Conservation (phyloP, 2,888 invertebrate species). For the Imbricaverruca yamaguchii region DNA sequence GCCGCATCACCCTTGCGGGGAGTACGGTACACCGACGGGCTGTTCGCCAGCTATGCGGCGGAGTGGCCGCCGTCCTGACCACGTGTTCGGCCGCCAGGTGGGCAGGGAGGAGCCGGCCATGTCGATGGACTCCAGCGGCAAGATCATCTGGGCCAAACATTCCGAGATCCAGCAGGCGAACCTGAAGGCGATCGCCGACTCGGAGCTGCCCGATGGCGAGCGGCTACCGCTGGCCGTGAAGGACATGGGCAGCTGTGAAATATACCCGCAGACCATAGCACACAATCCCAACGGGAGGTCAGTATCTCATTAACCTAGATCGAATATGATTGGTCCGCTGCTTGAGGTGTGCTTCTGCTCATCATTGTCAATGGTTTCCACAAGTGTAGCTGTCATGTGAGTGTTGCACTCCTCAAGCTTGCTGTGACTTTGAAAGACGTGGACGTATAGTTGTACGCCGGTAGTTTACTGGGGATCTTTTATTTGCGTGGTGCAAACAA, state of each 20-base stretch:
- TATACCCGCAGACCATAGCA: constrained; percentile 95
- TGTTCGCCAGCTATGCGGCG: too few relatives aligned
- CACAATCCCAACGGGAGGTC: constrained; percentile 95
- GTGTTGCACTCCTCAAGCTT: too few relatives aligned
- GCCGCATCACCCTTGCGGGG: too few relatives aligned
- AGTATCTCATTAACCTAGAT: not conserved
- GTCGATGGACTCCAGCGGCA: constrained; percentile 97
- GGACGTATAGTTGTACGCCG: too few relatives aligned
- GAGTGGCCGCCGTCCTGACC: not conserved
- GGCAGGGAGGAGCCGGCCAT: constrained; percentile 98
- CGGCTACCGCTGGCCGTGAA: constrained; percentile 88
- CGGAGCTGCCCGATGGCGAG: constrained; percentile 76
- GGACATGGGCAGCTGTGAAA: constrained; percentile 98
- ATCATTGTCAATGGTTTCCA: too few relatives aligned
- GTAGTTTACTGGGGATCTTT: too few relatives aligned
- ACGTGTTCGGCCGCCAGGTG: constrained; percentile 42
- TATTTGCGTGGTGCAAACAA: too few relatives aligned
- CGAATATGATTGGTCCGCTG: not conserved
- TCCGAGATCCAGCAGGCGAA: constrained; percentile 97
- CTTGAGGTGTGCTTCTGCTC: too few relatives aligned
- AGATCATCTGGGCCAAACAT: constrained; percentile 98
- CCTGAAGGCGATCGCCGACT: constrained; percentile 70
- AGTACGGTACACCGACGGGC: too few relatives aligned
- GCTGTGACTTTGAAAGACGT: too few relatives aligned
- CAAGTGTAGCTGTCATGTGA: too few relatives aligned